Evolutionary conservation across 2,888 invertebrate species (phyloP), one percentile per base, ranked within the genome.

Genomic region (Alviniconcha strummeri): DNA sequence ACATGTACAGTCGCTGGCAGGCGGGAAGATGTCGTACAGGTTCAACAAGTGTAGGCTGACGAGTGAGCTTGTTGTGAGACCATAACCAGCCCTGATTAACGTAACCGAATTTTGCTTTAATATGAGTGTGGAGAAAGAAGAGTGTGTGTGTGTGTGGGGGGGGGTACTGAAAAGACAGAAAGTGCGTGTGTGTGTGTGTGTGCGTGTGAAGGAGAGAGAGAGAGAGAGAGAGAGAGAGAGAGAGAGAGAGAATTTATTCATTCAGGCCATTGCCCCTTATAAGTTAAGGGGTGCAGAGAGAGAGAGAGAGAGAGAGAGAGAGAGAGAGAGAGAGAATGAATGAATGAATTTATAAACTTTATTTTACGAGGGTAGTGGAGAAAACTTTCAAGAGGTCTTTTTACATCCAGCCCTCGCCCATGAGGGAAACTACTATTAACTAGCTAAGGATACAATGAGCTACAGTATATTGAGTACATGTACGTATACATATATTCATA

Each of bases 131-230:
- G 64, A 64, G 9, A 64, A 15, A 64, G 4, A 15, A 64, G 64
- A 4, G 15, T 74, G 74, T 74, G n/a, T 74, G 74, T 74, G n/a
- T 74, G 74, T 52, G n/a, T 74, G 52, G 5, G n/a, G 19, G 74
- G 19, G n/a, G 11, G 4, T 9, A 11, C 11, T 8, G 5, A 74
- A 13, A 13, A 7, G 1, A 8, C 11, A 7, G n/a, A 17, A 9
- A 7, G 52, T 74, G 52, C n/a, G 15, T 54, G 15, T 74, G 74
- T 74, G n/a, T 74, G 74, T 74, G n/a, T 74, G 74, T 52, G n/a
- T 74, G 52, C 4, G n/a, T 71, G n/a, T n/a, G 19, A 13, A 5
- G 1, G 19, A 8, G 36, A 36, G 36, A 36, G 36, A 36, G 36
- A 36, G 36, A 36, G 36, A 36, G 36, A 36, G 36, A 36, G 36